Conservation (phyloP, 2,113 vertebrate genomes). For the Rhea pennata region DNA sequence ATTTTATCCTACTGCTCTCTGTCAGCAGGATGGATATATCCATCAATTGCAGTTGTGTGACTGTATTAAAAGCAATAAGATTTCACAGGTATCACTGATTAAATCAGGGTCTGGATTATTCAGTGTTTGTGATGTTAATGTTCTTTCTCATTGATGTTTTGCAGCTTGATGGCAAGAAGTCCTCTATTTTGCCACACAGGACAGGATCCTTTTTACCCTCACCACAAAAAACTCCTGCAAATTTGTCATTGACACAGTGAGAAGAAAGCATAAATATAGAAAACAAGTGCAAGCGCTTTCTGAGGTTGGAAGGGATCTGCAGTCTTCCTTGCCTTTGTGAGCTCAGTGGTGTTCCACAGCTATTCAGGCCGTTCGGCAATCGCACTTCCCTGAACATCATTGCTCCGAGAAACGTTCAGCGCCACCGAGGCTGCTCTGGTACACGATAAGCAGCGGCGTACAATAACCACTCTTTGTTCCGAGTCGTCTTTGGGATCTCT, state of each 20-base stretch:
- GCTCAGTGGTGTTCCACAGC: not conserved
- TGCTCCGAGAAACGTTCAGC: rapidly evolving
- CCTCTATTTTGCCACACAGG: not conserved
- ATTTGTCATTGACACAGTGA: not conserved
- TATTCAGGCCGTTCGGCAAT: not conserved
- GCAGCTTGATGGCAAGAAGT: not conserved
- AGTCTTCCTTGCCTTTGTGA: not conserved
- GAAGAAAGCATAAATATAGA: not conserved
- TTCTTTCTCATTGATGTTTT: not conserved
- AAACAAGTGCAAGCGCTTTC: not conserved
- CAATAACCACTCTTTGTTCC: not conserved
- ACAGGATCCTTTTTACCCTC: not conserved
- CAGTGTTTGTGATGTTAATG: not conserved
- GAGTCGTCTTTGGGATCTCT: not conserved
- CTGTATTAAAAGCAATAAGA: not conserved
- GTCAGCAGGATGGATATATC: not conserved
- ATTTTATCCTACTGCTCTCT: not conserved
- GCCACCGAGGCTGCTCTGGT: not conserved
- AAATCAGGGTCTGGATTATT: not conserved
- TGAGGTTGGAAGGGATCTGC: not conserved
- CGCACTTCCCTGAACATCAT: rapidly evolving
- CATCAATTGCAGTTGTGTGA: not conserved
- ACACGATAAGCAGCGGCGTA: rapidly evolving
- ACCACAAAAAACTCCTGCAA: not conserved
- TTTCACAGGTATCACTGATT: not conserved